Evolutionary conservation across 2,888 invertebrate genomes (phyloP).

Genomic region (Hirtodrosophila alboralis): DNA sequence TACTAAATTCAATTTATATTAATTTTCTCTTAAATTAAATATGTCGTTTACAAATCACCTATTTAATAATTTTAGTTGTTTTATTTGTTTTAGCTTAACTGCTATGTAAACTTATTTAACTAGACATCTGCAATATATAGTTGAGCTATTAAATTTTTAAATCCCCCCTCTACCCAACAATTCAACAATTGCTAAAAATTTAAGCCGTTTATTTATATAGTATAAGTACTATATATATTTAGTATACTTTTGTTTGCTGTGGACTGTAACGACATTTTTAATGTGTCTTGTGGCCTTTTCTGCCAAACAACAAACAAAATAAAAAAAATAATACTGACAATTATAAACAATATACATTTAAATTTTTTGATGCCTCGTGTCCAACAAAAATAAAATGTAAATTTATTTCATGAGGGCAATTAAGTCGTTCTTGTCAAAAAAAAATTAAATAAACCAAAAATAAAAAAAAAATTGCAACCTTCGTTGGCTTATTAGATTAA

Average conservation of each 20-base stretch:
- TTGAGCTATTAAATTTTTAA: slow-evolving; percentile 32
- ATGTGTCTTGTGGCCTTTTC: slow-evolving; percentile 71
- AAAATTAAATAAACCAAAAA: slow-evolving; percentile 3
- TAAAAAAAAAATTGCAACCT: slow-evolving; percentile 50
- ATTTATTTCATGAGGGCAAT: slow-evolving; percentile 51
- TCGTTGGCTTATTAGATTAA: slow-evolving; percentile 71
- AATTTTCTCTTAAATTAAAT: not conserved
- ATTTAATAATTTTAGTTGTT: slow-evolving; percentile 28
- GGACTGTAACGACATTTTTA: slow-evolving; percentile 54
- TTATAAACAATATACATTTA: slow-evolving; percentile 67
- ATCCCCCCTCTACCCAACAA: slow-evolving; percentile 4
- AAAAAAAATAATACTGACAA: slow-evolving; percentile 35
- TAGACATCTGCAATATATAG: slow-evolving; percentile 40
- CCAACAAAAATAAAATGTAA: slow-evolving; percentile 50
- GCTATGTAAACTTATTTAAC: slow-evolving; percentile 56
- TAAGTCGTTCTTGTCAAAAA: slow-evolving; percentile 66
- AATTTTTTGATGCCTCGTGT: slow-evolving; percentile 55
- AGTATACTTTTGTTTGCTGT: slow-evolving; percentile 11
- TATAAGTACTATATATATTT: slow-evolving; percentile 15
- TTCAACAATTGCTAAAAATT: slow-evolving; percentile 15
- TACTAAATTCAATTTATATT: not conserved
- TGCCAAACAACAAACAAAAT: slow-evolving; percentile 26
- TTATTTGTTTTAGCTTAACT: not conserved
- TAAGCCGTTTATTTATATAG: slow-evolving; percentile 15
- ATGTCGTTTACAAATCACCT: slow-evolving; percentile 65